Evolutionary conservation across 2,888 invertebrate species (phyloP), one percentile per base, ranked within the genome.

Genomic region (Bhutanitis thaidina): DNA sequence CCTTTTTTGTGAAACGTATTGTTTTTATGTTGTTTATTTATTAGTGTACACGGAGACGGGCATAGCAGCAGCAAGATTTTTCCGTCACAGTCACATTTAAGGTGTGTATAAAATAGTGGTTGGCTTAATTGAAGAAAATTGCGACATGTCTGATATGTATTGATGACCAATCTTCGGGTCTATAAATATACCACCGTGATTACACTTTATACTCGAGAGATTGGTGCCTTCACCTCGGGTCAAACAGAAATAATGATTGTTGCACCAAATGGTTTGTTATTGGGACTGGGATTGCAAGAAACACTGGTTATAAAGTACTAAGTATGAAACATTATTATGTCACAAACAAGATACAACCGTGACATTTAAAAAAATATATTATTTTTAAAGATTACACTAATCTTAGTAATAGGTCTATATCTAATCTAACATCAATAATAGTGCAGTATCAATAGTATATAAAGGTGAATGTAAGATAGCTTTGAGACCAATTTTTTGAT

Each of bases 11-110:
- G 64, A 61, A 70, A 74, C 63, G 65, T 69, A 72, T 74, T 79
- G 77, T 80, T 77, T 82, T 74, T 69, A 84, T 83, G 84, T 80
- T 77, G 82, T 83, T 81, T 77, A 80, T 80, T 78, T 80, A 81
- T 70, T 80, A 82, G 77, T 79, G 77, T 65, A 66, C 73, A 69
- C 69, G 70, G 69, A 74, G 73, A 74, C 71, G 70, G 74, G 71
- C 71, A 67, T 70, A 62, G 68, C 65, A 77, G 74, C 77, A 66
- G 74, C 73, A 75, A 69, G 58, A 77, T 83, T 86, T 87, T 87
- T 71, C 78, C 75, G 80, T 72, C 71, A 77, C 77, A 77, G 85
- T 82, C 71, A 71, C 73, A 76, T 65, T 74, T 70, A 87, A 88
- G 88, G 88, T 87, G 70, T 60, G 83, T 75, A 64, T 56, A 51